Evolutionary conservation across 1,140 invertebrate species (phyloP).

Genomic region (Zaprionus davidi): DNA sequence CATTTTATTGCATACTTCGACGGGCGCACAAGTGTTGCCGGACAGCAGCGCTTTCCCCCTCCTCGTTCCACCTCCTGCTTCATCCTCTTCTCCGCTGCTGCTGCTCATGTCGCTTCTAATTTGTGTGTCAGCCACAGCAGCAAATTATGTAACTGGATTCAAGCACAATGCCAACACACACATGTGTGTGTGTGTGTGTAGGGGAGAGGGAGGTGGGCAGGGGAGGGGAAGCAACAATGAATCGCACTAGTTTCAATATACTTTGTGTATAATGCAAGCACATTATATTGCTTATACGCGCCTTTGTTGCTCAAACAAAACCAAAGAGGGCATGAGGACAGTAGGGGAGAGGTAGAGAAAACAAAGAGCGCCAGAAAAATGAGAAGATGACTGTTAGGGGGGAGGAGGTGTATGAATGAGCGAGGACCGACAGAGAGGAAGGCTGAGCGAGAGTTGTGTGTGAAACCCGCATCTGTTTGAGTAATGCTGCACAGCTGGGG

Average conservation of each 20-base stretch:
- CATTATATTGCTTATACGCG: constrained; percentile 64
- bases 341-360: background rate
- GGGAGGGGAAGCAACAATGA: constrained; percentile 16
- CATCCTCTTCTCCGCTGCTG: too few species aligned
- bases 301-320: constrained; percentile 68
- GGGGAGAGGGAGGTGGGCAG: background rate
- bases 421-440: background rate
- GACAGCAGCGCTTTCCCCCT: constrained; percentile 18
- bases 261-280: constrained; percentile 58
- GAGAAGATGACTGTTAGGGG: background rate
- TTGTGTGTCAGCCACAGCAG: constrained; percentile 69
- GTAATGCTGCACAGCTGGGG: constrained; percentile 30
- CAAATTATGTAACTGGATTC: constrained; percentile 81
- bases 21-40: constrained; percentile 68
- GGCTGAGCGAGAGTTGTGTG: constrained; percentile 34
- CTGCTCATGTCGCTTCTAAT: constrained; percentile 45
- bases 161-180: constrained; percentile 70
- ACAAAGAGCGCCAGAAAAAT: constrained; percentile 23
- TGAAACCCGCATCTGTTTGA: constrained; percentile 56
- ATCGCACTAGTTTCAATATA: constrained; percentile 29
- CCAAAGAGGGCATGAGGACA: constrained; percentile 14
- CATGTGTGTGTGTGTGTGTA: constrained; percentile 15
- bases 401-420: too few species aligned
- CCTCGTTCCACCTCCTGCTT: constrained; percentile 26
- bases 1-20: constrained; percentile 77